A percentile compares a stretch with the other conserved stretches of the same genome.
These are phyloP conservation scores for Troides oblongomaculatus DNA, from an alignment of 2,888 invertebrate genomes.

Conservation along the genomic window DNA sequence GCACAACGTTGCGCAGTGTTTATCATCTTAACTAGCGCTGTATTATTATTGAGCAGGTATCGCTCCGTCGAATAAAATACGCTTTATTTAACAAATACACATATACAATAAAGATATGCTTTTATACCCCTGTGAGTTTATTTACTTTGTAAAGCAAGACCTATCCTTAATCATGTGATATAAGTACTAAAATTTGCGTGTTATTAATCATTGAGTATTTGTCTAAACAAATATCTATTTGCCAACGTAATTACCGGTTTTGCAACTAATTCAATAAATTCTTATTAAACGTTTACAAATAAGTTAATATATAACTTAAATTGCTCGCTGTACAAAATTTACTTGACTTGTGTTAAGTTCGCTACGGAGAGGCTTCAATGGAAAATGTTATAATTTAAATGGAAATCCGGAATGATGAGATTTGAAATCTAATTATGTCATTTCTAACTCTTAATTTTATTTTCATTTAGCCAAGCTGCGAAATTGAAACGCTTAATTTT, in stretches of 20 bases:
- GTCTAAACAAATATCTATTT: neutral
- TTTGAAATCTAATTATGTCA: slow-evolving; percentile 17
- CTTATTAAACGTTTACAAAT: neutral
- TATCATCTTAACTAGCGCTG: too few species aligned
- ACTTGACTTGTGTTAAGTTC: neutral
- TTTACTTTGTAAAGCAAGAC: neutral
- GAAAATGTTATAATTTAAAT: slow-evolving; percentile 4
- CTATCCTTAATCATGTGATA: neutral
- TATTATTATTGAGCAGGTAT: too few species aligned
- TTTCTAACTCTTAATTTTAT: slow-evolving; percentile 21
- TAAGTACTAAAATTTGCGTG: neutral
- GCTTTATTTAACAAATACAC: too few species aligned
- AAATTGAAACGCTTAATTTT: slow-evolving; percentile 13
- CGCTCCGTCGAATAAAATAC: too few species aligned
- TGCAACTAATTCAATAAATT: neutral
- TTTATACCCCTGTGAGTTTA: neutral
- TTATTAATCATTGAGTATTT: neutral
- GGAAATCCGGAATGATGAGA: slow-evolving; percentile 6
- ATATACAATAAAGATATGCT: neutral
- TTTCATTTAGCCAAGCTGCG: slow-evolving; percentile 8
- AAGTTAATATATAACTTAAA: neutral
- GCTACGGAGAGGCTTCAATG: neutral
- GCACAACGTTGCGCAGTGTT: too few species aligned
- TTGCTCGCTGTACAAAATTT: neutral
- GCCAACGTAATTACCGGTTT: neutral